Evolutionary conservation across 1,140 invertebrate genomes (phyloP).

Genomic region (Drosophila sturtevanti): DNA sequence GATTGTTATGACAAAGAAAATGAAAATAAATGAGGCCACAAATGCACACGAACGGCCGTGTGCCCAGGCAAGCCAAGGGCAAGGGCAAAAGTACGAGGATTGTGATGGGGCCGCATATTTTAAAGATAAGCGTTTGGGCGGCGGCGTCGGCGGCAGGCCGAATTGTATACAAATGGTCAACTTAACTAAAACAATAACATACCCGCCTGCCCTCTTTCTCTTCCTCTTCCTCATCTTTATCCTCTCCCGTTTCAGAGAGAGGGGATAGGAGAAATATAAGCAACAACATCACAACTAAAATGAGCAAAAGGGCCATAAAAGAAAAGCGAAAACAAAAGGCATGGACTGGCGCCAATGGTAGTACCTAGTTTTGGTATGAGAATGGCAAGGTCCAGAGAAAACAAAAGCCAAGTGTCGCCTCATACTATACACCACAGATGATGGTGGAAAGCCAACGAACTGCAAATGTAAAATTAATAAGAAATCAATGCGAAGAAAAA

Average conservation of each 20-base stretch:
- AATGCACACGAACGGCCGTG: conserved; percentile 42
- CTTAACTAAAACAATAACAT: conserved; percentile 79
- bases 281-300: conserved; percentile 40
- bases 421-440: neutral
- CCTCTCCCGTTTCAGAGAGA: too few relatives aligned
- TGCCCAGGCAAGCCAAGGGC: neutral
- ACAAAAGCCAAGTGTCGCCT: conserved; percentile 32
- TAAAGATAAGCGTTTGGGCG: conserved; percentile 47
- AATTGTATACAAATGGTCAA: conserved; percentile 81
- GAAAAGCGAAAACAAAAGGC: conserved; percentile 66
- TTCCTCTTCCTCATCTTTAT: neutral
- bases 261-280: conserved; percentile 36
- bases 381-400: conserved; percentile 20
- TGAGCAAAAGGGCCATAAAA: conserved; percentile 64
- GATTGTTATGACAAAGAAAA: conserved; percentile 79
- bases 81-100: neutral
- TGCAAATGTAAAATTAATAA: conserved; percentile 80
- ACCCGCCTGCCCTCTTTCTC: neutral
- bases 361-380: neutral
- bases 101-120: conserved; percentile 27
- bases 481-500: conserved; percentile 74
- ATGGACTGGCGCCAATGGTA: conserved; percentile 58
- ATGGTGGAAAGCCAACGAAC: conserved; percentile 60
- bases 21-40: conserved; percentile 80
- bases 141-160: conserved; percentile 37